Evolutionary conservation across 2,113 vertebrate species (phyloP).

Genomic region (Alexandromys fortis): DNA sequence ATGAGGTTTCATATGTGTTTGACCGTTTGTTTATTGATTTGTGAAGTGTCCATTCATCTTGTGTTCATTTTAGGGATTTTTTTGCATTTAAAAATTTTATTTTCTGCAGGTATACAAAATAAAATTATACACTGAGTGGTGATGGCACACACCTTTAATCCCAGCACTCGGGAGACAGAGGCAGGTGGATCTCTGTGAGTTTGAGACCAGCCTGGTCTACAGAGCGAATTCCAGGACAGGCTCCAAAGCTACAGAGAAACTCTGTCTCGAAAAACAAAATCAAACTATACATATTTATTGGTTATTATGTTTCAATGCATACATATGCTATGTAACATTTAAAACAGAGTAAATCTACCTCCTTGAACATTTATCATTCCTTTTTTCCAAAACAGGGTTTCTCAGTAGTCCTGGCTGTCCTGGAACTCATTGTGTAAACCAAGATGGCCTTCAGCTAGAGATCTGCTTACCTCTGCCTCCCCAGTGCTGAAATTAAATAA

Average conservation of each 20-base stretch:
- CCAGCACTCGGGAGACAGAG: no score
- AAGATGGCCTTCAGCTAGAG: background rate
- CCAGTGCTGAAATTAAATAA: background rate
- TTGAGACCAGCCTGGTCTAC: no score
- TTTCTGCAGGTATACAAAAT: background rate
- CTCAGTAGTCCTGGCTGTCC: background rate
- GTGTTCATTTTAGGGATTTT: background rate
- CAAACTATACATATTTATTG: background rate
- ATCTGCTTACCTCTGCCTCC: background rate
- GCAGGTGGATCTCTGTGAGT: no score
- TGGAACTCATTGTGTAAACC: background rate
- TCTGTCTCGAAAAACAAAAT: no score
- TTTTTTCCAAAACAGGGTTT: background rate
- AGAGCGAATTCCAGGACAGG: no score
- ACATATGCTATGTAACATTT: background rate
- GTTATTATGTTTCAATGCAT: background rate
- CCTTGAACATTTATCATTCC: background rate
- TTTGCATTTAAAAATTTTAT: background rate
- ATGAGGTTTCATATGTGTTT: background rate
- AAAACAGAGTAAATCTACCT: background rate
- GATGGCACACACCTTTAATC: no score
- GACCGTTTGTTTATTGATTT: background rate
- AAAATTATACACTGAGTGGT: background rate
- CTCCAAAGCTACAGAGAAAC: no score
- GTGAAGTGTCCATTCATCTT: background rate